These are phyloP conservation scores for Napeogenes inachia DNA, from an alignment of 2,888 invertebrate species.

Conservation along the genomic window DNA sequence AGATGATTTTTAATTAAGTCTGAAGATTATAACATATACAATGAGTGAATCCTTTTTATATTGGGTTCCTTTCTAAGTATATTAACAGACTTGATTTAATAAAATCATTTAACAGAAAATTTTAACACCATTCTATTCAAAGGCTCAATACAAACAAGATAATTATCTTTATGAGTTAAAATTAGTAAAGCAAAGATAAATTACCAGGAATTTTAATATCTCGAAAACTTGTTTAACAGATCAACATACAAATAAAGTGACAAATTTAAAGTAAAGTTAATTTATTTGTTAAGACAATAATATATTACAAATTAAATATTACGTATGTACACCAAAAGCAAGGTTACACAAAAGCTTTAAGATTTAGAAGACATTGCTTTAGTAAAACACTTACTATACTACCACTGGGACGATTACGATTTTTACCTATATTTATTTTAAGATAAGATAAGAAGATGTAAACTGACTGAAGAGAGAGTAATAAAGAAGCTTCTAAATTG, in stretches of 20 bases:
- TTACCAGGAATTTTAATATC: background rate
- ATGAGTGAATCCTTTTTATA: no score
- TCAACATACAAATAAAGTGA: background rate
- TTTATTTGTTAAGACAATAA: background rate
- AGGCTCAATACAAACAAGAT: background rate
- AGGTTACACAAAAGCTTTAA: slow-evolving; percentile 20
- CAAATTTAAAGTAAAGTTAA: background rate
- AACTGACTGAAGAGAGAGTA: background rate
- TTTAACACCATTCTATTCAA: background rate
- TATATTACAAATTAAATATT: slow-evolving; percentile 1
- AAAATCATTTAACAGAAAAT: background rate
- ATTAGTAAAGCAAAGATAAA: background rate
- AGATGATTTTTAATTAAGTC: no score
- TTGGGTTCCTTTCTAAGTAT: no score
- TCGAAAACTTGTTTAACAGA: background rate
- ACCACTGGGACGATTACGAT: background rate
- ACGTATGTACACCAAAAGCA: slow-evolving; percentile 20
- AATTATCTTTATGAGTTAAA: background rate
- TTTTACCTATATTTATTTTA: background rate
- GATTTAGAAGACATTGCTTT: slow-evolving; percentile 13
- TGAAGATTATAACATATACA: no score
- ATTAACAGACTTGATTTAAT: background rate
- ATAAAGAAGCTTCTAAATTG: slow-evolving; percentile 13
- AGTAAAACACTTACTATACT: slow-evolving; percentile 9
- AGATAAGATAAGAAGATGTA: background rate